phyloP scores from a whole-genome alignment of 2,888 invertebrate genomes.

The Trypoxylon attenuatum region DNA sequence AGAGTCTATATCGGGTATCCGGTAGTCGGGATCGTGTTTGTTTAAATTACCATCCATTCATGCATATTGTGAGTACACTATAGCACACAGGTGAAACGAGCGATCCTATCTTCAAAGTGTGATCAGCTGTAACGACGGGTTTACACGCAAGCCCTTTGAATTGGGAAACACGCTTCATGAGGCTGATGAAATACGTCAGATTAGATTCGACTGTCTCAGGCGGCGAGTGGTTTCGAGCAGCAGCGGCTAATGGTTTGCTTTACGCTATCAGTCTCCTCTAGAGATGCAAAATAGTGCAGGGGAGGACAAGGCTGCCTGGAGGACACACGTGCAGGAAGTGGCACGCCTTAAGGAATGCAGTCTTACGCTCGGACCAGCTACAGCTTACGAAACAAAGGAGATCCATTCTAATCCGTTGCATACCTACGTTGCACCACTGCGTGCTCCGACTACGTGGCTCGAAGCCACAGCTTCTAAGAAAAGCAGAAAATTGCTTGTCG shows the following conservation, averaged over 20 bases:
- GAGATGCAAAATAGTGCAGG: constrained; percentile 20
- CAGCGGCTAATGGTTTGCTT: too few species aligned
- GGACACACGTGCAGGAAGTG: constrained; percentile 65
- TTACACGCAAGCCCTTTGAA: neutral
- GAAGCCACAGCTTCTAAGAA: constrained; percentile 18
- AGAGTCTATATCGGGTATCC: too few species aligned
- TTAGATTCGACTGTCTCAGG: too few species aligned
- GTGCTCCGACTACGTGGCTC: constrained; percentile 28
- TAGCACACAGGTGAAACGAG: neutral
- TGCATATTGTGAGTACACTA: neutral
- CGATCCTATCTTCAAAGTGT: neutral
- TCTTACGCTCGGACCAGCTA: constrained; percentile 52
- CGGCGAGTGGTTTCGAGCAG: too few species aligned
- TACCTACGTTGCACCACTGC: constrained; percentile 32
- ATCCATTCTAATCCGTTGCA: constrained; percentile 57
- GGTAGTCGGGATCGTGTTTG: too few species aligned
- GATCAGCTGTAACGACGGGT: neutral
- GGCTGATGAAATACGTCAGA: neutral
- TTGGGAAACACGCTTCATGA: neutral
- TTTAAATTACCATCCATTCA: too few species aligned
- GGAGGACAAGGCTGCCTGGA: constrained; percentile 66
- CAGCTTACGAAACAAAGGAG: constrained; percentile 59
- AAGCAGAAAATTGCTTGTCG: neutral
- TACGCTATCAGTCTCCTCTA: constrained; percentile 19
- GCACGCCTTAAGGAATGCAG: constrained; percentile 67